Conservation (phyloP, 1,140 invertebrate genomes). For the Muscidifurax raptorellus region DNA sequence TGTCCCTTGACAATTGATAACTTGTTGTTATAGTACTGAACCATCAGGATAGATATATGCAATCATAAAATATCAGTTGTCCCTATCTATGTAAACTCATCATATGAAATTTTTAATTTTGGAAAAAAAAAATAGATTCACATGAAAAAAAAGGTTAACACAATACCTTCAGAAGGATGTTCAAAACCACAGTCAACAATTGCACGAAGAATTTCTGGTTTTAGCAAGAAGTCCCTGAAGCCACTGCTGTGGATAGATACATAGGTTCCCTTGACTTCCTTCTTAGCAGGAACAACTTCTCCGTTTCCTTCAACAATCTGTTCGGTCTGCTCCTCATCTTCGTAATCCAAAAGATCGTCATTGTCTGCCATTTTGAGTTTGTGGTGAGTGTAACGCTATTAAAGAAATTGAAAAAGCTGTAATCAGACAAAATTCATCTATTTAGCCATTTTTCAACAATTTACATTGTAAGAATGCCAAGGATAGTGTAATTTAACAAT, state of each 20-base stretch:
- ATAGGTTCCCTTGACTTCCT: conserved; percentile 97
- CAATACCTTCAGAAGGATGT: conserved; percentile 97
- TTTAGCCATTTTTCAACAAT: not conserved
- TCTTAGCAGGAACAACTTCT: conserved; percentile 82
- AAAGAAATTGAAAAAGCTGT: not conserved
- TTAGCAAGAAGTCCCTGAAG: conserved; percentile 96
- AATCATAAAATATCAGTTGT: conserved; percentile 68
- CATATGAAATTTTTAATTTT: not conserved
- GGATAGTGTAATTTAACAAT: not conserved
- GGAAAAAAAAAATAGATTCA: not conserved
- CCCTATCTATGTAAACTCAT: conserved; percentile 67
- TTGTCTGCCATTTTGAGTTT: conserved; percentile 87
- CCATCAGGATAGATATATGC: conserved; percentile 63
- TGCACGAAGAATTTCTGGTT: conserved; percentile 97
- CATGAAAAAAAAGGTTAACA: not conserved
- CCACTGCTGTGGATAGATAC: conserved; percentile 99
- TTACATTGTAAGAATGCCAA: not conserved
- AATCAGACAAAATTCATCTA: not conserved
- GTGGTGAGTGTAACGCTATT: not conserved
- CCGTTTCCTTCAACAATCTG: conserved; percentile 82
- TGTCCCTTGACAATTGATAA: too few relatives aligned
- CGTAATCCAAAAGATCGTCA: conserved; percentile 95
- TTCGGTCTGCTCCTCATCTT: conserved; percentile 93
- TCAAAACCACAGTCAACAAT: conserved; percentile 99
- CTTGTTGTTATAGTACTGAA: conserved; percentile 34